Evolutionary conservation across 2,113 vertebrate species (phyloP), one percentile per base, ranked within the genome.

Genomic region (Passer montanus): DNA sequence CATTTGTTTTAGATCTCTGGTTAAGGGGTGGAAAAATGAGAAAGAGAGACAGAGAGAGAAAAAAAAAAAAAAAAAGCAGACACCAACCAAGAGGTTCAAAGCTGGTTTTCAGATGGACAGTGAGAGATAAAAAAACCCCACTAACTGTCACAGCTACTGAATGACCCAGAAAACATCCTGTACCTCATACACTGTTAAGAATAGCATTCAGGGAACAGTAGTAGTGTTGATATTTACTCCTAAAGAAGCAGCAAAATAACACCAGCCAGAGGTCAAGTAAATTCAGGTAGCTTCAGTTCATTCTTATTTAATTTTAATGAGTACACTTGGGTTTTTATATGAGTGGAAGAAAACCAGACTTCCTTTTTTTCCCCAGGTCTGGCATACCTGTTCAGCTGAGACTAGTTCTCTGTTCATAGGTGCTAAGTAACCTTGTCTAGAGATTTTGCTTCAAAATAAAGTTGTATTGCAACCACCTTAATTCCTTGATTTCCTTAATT

Each of bases 61-160:
- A 10, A 3, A 8, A 1, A 0, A 43, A 43, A 0, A 43, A 0
- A 43, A 74, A 53, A 16, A 15, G 50, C 7, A 90, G 27, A 59
- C 60, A 80, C 30, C 41, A 90, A 62, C 46, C 44, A 58, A 39
- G 47, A 92, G 85, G 52, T 59, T 87, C n/a, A 49, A 79, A 85
- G 84, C 64, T 94, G 91, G 63, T 93, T 97, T 82, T 93, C 88
- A 77, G 90, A 96, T 85, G 85, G 81, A 76, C 93, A 64, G 47
- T 43, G 46, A 46, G 37, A 95, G 95, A 97, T 96, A 96, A 96
- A 86, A 83, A 96, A 95, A 80, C 70, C 69, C 41, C 84, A 89
- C 20, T 47, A 97, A 97, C 95, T 72, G 95, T 80, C 93, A 94
- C 59, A 84, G 70, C 47, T 82, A 63, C 17, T 44, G 50, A 92